These are phyloP conservation scores for Gymnarchus niloticus DNA, from an alignment of 2,113 vertebrate genomes.

Conservation along the genomic window DNA sequence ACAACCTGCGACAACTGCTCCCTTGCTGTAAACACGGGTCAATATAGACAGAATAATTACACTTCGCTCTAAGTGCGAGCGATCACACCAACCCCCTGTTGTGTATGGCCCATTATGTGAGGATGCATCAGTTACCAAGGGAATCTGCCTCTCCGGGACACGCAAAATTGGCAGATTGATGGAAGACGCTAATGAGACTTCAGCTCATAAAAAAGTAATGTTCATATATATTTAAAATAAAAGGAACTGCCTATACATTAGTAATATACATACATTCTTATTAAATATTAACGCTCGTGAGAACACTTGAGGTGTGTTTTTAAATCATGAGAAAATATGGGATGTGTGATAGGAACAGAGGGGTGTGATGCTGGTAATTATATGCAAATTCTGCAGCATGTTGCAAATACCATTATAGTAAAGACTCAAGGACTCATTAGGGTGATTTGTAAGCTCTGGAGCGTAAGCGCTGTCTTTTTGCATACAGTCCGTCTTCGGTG, in stretches of 20 bases:
- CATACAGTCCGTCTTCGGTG: background rate
- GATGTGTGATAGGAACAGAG: background rate
- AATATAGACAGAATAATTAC: conserved; percentile 23
- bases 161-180: conserved; percentile 3
- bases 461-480: background rate
- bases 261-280: background rate
- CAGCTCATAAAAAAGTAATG: conserved; percentile 14
- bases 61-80: background rate
- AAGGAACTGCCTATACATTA: conserved; percentile 3
- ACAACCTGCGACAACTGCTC: background rate
- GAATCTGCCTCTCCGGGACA: conserved; percentile 1
- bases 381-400: background rate
- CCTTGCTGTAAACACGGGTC: conserved; percentile 12
- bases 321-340: background rate
- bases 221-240: conserved; percentile 12
- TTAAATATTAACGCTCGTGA: conserved; percentile 16
- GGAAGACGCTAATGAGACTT: background rate
- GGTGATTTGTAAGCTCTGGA: background rate
- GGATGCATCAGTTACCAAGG: background rate
- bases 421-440: background rate
- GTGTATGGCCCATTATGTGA: background rate
- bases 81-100: background rate
- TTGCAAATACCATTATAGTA: background rate
- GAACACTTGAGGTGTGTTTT: conserved; percentile 10
- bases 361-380: background rate